Conservation (phyloP, 2,888 invertebrate genomes). For the Gymnoscelis rufifasciata region DNA sequence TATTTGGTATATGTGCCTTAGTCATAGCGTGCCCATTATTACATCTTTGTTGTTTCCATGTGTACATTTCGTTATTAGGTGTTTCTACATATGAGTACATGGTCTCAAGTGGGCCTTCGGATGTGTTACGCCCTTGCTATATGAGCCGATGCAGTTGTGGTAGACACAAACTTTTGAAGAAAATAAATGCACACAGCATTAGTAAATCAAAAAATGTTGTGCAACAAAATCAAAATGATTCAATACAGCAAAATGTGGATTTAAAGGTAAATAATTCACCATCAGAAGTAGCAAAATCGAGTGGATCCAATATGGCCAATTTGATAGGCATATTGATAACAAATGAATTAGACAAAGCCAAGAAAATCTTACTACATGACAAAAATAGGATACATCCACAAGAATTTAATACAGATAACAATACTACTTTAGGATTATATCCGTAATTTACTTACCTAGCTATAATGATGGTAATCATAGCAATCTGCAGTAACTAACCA, state of each 20-base stretch:
- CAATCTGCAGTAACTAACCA: no score
- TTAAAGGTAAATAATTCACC: slow-evolving; percentile 30
- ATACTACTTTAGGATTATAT: not conserved
- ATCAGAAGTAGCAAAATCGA: slow-evolving; percentile 22
- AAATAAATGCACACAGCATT: slow-evolving; percentile 22
- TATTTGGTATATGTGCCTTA: slow-evolving; percentile 84
- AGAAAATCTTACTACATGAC: slow-evolving; percentile 52
- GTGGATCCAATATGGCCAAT: slow-evolving; percentile 42
- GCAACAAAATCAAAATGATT: slow-evolving; percentile 18
- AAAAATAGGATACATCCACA: slow-evolving; percentile 67
- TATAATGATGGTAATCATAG: no score
- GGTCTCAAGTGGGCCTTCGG: slow-evolving; percentile 46
- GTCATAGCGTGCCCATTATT: slow-evolving; percentile 87
- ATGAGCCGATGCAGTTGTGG: slow-evolving; percentile 37
- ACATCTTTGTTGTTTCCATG: slow-evolving; percentile 92
- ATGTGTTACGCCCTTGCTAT: slow-evolving; percentile 35
- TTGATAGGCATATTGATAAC: slow-evolving; percentile 56
- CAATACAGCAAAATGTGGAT: slow-evolving; percentile 26
- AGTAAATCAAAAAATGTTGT: slow-evolving; percentile 31
- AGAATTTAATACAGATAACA: slow-evolving; percentile 32
- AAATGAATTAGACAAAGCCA: slow-evolving; percentile 58
- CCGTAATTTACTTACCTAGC: no score
- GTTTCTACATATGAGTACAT: slow-evolving; percentile 95
- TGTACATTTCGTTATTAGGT: slow-evolving; percentile 90
- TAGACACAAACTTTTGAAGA: slow-evolving; percentile 33